A percentile compares a stretch with the other conserved stretches of the same genome.
Evolutionary conservation across 2,797 vertebrate species (phyloP).

Genomic region (Sebastes jordani): DNA sequence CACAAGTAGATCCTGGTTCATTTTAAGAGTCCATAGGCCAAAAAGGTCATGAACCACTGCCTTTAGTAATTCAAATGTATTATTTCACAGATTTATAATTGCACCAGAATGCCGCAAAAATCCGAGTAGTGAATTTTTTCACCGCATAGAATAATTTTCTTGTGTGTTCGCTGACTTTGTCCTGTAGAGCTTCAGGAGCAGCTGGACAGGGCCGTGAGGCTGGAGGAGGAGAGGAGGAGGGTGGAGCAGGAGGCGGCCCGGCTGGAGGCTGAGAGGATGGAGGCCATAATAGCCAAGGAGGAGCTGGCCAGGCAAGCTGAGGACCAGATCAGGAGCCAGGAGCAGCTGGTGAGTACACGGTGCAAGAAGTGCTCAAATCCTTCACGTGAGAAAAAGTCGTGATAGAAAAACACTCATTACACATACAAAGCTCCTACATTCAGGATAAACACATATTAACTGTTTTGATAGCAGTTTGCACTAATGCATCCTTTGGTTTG

Average conservation of each 20-base stretch:
- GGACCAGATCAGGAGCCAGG: slow-evolving; percentile 94
- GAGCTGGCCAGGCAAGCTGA: slow-evolving; percentile 91
- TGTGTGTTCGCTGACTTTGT: neutral
- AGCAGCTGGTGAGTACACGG: slow-evolving; percentile 89
- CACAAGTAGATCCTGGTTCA: neutral
- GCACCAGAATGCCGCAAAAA: neutral
- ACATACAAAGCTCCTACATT: neutral
- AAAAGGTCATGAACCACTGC: neutral
- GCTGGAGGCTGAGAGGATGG: slow-evolving; percentile 92
- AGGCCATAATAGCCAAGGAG: slow-evolving; percentile 92
- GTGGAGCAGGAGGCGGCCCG: slow-evolving; percentile 91
- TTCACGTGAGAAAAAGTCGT: slow-evolving; percentile 47
- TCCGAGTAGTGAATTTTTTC: neutral
- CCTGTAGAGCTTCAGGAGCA: slow-evolving; percentile 91
- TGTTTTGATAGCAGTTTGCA: neutral
- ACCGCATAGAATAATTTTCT: neutral
- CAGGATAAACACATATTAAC: slow-evolving; percentile 20
- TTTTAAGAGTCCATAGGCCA: neutral
- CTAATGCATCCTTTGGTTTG: neutral
- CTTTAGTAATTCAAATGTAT: neutral
- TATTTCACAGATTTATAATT: neutral
- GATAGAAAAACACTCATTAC: slow-evolving; percentile 8
- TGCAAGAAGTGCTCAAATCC: neutral
- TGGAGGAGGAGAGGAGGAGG: slow-evolving; percentile 92
- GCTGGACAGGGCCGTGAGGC: slow-evolving; percentile 87